Percentiles rank a stretch among this genome's conserved stretches.
Conservation (phyloP, 2,888 invertebrate species). For the Xestia xanthographa region DNA sequence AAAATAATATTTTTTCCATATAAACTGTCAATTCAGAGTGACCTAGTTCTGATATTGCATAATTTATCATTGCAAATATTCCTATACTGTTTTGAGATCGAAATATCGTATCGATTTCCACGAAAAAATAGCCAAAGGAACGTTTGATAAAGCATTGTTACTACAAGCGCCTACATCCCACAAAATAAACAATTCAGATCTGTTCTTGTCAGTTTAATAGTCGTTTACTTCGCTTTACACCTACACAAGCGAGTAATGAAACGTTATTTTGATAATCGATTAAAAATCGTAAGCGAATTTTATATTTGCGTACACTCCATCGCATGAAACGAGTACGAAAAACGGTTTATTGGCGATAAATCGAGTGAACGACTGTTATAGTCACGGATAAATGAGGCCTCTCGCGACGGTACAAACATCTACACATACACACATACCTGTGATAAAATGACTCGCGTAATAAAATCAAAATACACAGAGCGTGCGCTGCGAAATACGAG, state of each 20-base stretch:
- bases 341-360: constrained; percentile 78
- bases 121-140: constrained; percentile 24
- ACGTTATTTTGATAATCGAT: constrained; percentile 69
- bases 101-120: constrained; percentile 19
- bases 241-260: constrained; percentile 45
- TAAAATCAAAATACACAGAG: constrained; percentile 72
- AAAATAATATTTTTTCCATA: background rate
- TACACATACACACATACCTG: constrained; percentile 63
- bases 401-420: constrained; percentile 66
- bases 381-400: constrained; percentile 69
- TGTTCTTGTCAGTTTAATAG: constrained; percentile 46
- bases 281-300: constrained; percentile 65
- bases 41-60: constrained; percentile 7
- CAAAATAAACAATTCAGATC: constrained; percentile 58
- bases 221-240: constrained; percentile 48
- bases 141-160: constrained; percentile 44
- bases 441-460: constrained; percentile 73
- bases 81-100: background rate
- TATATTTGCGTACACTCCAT: constrained; percentile 64
- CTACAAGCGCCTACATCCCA: constrained; percentile 51
- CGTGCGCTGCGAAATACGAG: constrained; percentile 62
- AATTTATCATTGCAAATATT: constrained; percentile 26
- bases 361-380: constrained; percentile 70
- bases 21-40: constrained; percentile 13
- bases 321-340: constrained; percentile 69